These are phyloP conservation scores for Drosophila ambigua DNA, from an alignment of 1,140 invertebrate genomes.

Conservation along the genomic window DNA sequence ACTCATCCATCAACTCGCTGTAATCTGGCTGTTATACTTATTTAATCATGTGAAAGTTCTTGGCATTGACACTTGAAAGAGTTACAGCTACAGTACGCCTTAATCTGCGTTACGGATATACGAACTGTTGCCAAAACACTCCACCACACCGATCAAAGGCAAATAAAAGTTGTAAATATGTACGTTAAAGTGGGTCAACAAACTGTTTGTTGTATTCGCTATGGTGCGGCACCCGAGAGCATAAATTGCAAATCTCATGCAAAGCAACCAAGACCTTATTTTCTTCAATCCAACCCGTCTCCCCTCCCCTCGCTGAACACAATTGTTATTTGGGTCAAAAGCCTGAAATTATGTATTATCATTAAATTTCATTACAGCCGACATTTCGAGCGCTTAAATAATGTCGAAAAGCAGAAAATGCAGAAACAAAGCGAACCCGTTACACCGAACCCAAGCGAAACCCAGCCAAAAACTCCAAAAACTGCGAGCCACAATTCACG, in stretches of 20 bases:
- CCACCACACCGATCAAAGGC: conserved; percentile 3
- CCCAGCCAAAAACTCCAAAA: too few relatives aligned
- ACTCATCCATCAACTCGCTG: too few relatives aligned
- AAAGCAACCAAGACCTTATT: conserved; percentile 34
- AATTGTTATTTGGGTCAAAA: conserved; percentile 77
- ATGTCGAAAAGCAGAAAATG: conserved; percentile 48
- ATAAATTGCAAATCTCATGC: conserved; percentile 66
- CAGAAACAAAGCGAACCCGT: conserved; percentile 57
- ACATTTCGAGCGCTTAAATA: conserved; percentile 54
- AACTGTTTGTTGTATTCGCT: conserved; percentile 1
- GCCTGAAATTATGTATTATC: conserved; percentile 78
- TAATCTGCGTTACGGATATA: too few relatives aligned
- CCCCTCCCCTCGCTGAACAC: conserved; percentile 36
- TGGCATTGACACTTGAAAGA: too few relatives aligned
- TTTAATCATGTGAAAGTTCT: too few relatives aligned
- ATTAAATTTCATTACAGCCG: conserved; percentile 79
- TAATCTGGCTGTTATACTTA: too few relatives aligned
- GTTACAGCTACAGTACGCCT: too few relatives aligned
- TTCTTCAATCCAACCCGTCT: conserved; percentile 3
- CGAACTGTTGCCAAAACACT: too few relatives aligned
- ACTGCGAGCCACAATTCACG: conserved; percentile 35
- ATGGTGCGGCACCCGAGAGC: conserved; percentile 25
- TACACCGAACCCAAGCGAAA: conserved; percentile 27
- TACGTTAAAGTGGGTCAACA: conserved; percentile 46
- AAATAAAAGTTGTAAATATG: conserved; percentile 31